A percentile compares a stretch with the other conserved stretches of the same genome.
Evolutionary conservation across 2,797 vertebrate species (phyloP).

Genomic region (Spondyliosoma cantharus): DNA sequence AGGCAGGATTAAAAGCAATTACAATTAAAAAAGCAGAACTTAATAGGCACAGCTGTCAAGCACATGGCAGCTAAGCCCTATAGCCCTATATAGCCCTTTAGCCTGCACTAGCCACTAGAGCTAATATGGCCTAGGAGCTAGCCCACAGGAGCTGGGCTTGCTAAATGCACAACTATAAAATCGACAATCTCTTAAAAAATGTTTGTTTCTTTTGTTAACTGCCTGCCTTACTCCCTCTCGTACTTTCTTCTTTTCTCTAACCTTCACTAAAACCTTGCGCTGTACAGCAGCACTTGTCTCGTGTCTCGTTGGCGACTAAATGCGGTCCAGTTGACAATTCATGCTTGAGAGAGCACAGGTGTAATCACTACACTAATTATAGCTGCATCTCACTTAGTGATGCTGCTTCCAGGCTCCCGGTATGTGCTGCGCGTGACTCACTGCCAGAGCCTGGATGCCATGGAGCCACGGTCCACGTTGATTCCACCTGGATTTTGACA

Average conservation of each 20-base stretch:
- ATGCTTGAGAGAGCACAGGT: neutral
- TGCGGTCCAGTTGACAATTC: no score
- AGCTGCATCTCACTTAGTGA: neutral
- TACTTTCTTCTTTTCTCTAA: neutral
- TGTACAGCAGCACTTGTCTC: neutral
- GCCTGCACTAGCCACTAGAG: neutral
- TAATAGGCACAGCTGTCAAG: neutral
- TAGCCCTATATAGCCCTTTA: neutral
- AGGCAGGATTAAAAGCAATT: neutral
- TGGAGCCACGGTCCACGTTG: neutral
- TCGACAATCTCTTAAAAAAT: neutral
- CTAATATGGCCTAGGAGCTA: neutral
- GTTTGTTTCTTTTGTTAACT: neutral
- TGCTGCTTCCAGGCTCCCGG: neutral
- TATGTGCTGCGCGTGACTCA: neutral
- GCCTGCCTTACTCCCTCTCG: neutral
- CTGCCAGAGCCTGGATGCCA: neutral
- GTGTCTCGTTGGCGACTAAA: neutral
- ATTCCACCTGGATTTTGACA: neutral
- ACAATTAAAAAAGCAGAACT: neutral
- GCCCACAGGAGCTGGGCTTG: neutral
- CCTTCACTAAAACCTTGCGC: neutral
- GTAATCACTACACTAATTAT: slow-evolving; percentile 5
- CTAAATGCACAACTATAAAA: neutral
- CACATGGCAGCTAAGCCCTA: neutral